Evolutionary conservation across 2,113 vertebrate genomes (phyloP).

Genomic region (Leptosomus discolor): DNA sequence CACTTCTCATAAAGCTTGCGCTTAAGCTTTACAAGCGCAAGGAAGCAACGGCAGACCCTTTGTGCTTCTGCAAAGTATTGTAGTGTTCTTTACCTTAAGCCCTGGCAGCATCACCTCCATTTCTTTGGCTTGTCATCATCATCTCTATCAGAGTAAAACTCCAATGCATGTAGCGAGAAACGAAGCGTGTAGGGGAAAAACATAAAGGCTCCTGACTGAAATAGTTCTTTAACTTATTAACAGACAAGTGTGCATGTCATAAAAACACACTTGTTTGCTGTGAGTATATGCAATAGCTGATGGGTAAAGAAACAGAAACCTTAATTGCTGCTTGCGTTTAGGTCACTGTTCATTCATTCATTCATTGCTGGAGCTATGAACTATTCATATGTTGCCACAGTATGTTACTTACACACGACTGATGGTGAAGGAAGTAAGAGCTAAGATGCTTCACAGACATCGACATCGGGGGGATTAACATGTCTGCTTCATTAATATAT

Average conservation of each 20-base stretch:
- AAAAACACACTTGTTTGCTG: constrained; percentile 57
- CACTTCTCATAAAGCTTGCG: background rate
- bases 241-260: constrained; percentile 58
- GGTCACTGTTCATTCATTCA: constrained; percentile 75
- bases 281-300: constrained; percentile 45
- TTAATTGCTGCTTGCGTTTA: constrained; percentile 65
- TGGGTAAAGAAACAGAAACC: constrained; percentile 64
- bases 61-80: background rate
- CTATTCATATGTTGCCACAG: constrained; percentile 92
- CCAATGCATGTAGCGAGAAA: constrained; percentile 35
- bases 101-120: background rate
- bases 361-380: constrained; percentile 81
- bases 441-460: constrained; percentile 72
- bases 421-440: constrained; percentile 80
- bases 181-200: constrained; percentile 38
- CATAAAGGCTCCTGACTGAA: constrained; percentile 28
- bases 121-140: constrained; percentile 9
- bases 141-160: constrained; percentile 17
- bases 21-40: background rate
- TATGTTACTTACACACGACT: constrained; percentile 89
- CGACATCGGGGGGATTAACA: constrained; percentile 73
- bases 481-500: constrained; percentile 79
- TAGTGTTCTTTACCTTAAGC: background rate
- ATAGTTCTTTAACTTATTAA: constrained; percentile 43
- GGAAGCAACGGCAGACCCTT: background rate